These are phyloP conservation scores for Aphelocoma coerulescens DNA, from an alignment of 2,113 vertebrate species.

Conservation along the genomic window DNA sequence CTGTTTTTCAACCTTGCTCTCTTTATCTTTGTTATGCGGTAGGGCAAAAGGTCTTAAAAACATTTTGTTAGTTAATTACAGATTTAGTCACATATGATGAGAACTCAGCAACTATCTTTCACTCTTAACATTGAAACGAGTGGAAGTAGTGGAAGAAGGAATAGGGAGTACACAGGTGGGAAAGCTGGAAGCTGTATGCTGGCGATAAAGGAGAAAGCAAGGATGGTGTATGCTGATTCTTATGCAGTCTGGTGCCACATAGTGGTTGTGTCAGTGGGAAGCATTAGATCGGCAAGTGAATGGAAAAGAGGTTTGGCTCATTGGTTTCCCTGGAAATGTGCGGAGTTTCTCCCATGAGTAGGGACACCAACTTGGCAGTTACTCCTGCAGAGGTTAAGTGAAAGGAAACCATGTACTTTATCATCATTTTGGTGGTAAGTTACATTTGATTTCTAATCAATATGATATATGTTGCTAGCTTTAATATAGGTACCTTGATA, in stretches of 20 bases:
- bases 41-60: neutral
- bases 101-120: neutral
- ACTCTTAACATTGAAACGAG: neutral
- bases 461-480: neutral
- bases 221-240: neutral
- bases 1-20: neutral
- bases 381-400: neutral
- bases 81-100: neutral
- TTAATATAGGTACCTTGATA: neutral
- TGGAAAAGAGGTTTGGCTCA: neutral
- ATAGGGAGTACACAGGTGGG: neutral
- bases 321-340: neutral
- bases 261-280: neutral
- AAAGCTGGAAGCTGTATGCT: neutral
- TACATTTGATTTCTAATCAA: neutral
- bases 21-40: neutral
- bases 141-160: neutral
- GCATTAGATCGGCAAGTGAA: neutral
- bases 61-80: neutral
- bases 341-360: neutral
- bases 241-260: neutral
- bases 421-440: neutral
- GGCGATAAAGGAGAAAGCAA: neutral
- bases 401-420: neutral
- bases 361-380: neutral